Conservation (phyloP, 2,113 vertebrate genomes). For the Eulemur macaco region DNA sequence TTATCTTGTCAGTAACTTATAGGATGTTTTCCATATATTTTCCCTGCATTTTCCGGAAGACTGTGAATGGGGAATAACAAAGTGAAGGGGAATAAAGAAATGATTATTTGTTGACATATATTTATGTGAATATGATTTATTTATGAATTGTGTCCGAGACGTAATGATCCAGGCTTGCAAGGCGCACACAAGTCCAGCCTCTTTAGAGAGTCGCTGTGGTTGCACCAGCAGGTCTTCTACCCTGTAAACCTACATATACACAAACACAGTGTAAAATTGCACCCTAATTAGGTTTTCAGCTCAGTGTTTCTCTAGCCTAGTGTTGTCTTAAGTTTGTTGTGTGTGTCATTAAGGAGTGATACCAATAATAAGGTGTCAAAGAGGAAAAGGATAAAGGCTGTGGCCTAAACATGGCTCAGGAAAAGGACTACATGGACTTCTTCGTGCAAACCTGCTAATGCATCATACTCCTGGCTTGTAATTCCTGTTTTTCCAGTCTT, state of each 20-base stretch:
- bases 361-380: neutral
- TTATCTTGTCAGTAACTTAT: neutral
- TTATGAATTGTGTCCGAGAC: neutral
- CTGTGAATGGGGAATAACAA: neutral
- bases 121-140: neutral
- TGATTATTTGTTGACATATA: neutral
- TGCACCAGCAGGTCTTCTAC: neutral
- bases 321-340: neutral
- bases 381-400: neutral
- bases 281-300: neutral
- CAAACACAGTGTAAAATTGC: neutral
- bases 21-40: neutral
- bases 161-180: neutral
- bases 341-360: neutral
- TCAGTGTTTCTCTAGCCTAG: neutral
- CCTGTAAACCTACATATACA: neutral
- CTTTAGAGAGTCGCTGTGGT: neutral
- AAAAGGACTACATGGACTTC: neutral
- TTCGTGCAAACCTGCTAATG: neutral
- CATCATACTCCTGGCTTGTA: neutral
- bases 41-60: neutral
- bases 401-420: neutral
- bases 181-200: neutral
- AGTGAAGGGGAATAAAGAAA: neutral
- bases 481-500: conserved; percentile 64